Percentiles rank a stretch among this genome's conserved stretches.
Conservation (phyloP, 2,797 vertebrate species). For the Phrynocephalus guinanensis region DNA sequence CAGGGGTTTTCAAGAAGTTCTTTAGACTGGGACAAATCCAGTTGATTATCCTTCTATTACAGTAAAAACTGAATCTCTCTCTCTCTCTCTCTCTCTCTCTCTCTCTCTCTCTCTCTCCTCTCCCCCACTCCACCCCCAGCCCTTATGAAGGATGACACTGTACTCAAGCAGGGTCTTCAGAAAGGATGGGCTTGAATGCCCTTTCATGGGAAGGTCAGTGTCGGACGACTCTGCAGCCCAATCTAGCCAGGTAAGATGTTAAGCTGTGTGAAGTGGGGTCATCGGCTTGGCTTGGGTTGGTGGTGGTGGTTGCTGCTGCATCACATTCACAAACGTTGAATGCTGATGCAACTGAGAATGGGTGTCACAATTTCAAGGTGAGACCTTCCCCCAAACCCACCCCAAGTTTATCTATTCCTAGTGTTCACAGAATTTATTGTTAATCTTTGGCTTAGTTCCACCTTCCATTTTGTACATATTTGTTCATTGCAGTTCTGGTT, state of each 20-base stretch:
- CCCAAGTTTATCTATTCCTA: neutral
- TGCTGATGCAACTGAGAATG: neutral
- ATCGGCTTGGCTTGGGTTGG: fast-evolving
- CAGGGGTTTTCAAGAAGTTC: no score
- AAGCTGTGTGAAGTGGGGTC: conserved; percentile 6
- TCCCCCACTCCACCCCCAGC: fast-evolving
- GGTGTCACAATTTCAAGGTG: neutral
- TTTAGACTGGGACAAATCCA: no score
- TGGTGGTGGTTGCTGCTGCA: neutral
- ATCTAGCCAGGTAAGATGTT: conserved; percentile 41
- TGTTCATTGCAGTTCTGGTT: conserved; percentile 17
- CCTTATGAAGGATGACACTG: fast-evolving
- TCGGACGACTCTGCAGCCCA: conserved; percentile 4
- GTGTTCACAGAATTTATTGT: conserved; percentile 5
- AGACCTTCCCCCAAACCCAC: neutral
- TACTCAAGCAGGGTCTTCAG: fast-evolving
- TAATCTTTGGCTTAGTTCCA: neutral
- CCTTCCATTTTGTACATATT: conserved; percentile 21
- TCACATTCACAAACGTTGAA: neutral
- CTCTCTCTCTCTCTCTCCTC: neutral
- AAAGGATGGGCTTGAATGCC: conserved; percentile 28
- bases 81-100: no score
- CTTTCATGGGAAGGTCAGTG: fast-evolving
- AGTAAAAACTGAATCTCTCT: neutral
- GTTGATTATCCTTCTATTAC: neutral